Evolutionary conservation across 2,888 invertebrate species (phyloP), one percentile per base, ranked within the genome.

Genomic region (Linnaemya vulpina): DNA sequence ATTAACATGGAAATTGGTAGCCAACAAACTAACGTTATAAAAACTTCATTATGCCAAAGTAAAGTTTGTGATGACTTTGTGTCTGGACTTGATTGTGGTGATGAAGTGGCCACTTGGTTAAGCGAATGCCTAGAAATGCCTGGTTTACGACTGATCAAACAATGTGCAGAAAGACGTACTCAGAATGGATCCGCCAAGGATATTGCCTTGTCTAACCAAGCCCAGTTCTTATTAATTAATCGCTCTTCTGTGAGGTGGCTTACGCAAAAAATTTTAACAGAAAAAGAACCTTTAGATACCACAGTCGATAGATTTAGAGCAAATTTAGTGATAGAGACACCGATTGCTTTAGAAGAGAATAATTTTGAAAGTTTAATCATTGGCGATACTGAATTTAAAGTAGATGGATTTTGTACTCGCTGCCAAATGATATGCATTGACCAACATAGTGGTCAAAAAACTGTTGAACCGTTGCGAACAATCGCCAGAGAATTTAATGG

Each of bases 351-450:
- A 89, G 94, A 95, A 38, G 99, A 99, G 93, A 95, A 95, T 70
- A 91, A 93, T 0, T 97, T 97, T 95, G 92, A 93, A 20, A 90
- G 92, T 79, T 89, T 98, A 79, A 90, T 92, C 67, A 95, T 98
- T 88, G 96, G 96, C 62, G 93, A 94, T 73, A 84, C 88, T 0
- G 62, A 62, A 1, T 91, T 93, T 74, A 93, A 97, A 95, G 95
- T 95, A 71, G 95, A 95, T 87, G 97, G 97, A 0, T 94, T 94
- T 55, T 99, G 98, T 90, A 95, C 95, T 0, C 94, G 99, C 75
- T 99, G 99, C 91, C 97, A 98, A 92, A 98, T 99, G 97, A 96
- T 99, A 81, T 98, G 98, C 91, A 96, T 98, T 84, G 96, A 99
- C 92, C 98, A 98, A 93, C 93, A 94, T 60, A 97, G 96, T 1